These are phyloP conservation scores for Spodoptera littoralis DNA, from an alignment of 2,888 invertebrate species.

Conservation along the genomic window DNA sequence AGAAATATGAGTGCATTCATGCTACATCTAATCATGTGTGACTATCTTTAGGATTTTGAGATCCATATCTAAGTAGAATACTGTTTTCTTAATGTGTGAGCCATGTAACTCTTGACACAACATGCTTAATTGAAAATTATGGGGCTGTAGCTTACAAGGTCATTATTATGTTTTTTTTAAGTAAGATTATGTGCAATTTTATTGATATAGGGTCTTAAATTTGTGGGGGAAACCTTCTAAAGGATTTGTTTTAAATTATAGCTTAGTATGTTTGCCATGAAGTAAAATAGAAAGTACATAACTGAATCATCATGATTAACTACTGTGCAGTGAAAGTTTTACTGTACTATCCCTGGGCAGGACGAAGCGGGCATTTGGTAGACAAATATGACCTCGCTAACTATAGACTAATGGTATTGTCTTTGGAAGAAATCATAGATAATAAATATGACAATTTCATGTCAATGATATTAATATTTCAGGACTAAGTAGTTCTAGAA, in stretches of 20 bases:
- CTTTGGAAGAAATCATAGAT: no score
- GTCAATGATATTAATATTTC: neutral
- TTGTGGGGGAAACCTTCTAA: no score
- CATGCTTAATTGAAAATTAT: neutral
- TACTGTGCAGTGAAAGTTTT: constrained; percentile 24
- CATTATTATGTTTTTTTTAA: no score
- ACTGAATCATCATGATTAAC: constrained; percentile 6
- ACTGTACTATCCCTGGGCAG: constrained; percentile 5
- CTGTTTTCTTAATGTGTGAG: no score
- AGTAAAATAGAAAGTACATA: constrained; percentile 30
- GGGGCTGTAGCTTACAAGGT: no score
- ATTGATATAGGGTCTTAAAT: no score
- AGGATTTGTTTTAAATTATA: no score
- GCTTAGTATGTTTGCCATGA: constrained; percentile 4
- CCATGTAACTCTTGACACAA: constrained; percentile 2
- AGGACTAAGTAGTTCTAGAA: neutral
- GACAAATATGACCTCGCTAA: constrained; percentile 5
- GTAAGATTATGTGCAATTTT: no score
- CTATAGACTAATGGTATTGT: neutral
- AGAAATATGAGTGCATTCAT: neutral
- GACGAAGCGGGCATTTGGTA: neutral
- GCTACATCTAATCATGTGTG: constrained; percentile 1
- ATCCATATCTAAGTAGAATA: constrained; percentile 12
- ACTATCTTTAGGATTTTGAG: constrained; percentile 22
- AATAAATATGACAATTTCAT: no score